phyloP scores from a whole-genome alignment of 2,888 invertebrate genomes.

The Plutella xylostella region DNA sequence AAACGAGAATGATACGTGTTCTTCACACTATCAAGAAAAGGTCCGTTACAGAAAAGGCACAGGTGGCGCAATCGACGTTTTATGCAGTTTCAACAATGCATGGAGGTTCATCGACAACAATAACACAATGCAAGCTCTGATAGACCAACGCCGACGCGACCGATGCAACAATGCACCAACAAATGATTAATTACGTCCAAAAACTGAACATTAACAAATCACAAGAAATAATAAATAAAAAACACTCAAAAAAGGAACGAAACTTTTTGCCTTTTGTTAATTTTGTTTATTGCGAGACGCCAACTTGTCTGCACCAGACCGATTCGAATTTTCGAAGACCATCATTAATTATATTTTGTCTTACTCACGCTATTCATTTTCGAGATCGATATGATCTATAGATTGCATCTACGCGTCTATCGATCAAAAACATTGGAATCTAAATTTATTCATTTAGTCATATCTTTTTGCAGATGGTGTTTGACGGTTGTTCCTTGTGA shows the following conservation, averaged over 20 bases:
- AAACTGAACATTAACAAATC: slow-evolving; percentile 48
- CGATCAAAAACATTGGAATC: slow-evolving; percentile 63
- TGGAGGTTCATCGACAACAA: slow-evolving; percentile 44
- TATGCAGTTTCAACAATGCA: slow-evolving; percentile 37
- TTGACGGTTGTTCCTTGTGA: slow-evolving; percentile 40
- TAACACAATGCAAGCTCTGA: slow-evolving; percentile 25
- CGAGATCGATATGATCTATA: slow-evolving; percentile 66
- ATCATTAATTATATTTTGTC: slow-evolving; percentile 71
- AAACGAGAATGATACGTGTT: too few species aligned
- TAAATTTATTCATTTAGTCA: slow-evolving; percentile 66
- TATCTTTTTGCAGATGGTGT: slow-evolving; percentile 60
- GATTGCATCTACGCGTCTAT: slow-evolving; percentile 65
- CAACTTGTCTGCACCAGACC: slow-evolving; percentile 65
- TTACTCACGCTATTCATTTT: slow-evolving; percentile 70
- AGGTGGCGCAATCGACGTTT: slow-evolving; percentile 46
- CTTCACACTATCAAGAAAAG: too few species aligned
- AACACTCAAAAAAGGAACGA: slow-evolving; percentile 37
- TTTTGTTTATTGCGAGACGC: slow-evolving; percentile 66
- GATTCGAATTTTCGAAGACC: slow-evolving; percentile 61
- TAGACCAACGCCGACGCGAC: slow-evolving; percentile 45
- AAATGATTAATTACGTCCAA: slow-evolving; percentile 51
- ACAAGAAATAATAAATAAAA: slow-evolving; percentile 48
- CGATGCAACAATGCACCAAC: slow-evolving; percentile 57
- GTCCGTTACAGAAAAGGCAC: slow-evolving; percentile 33
- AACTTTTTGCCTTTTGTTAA: slow-evolving; percentile 64